phyloP scores from a whole-genome alignment of 35 echinoderm and acorn worm species.

The Apostichopus japonicus region DNA sequence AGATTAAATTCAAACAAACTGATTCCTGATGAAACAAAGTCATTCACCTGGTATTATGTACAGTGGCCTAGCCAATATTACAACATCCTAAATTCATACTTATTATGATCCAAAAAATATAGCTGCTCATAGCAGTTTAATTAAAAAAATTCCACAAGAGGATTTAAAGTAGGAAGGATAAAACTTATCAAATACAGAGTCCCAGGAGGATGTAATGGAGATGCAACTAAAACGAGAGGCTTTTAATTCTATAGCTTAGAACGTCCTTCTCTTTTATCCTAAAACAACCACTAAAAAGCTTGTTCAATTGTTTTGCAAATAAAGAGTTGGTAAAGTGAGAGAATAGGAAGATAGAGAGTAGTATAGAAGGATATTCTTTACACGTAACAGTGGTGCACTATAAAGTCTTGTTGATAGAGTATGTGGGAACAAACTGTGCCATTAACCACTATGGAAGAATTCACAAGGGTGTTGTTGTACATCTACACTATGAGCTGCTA shows the following conservation, averaged over 20 bases:
- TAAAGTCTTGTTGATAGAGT: too few species aligned
- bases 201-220: slow-evolving; percentile 7
- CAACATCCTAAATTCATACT: not conserved
- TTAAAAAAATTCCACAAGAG: slow-evolving; percentile 2
- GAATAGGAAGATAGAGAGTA: too few species aligned
- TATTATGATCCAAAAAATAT: not conserved
- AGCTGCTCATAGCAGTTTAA: not conserved
- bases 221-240: not conserved
- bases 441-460: too few species aligned
- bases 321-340: too few species aligned
- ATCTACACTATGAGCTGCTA: too few species aligned
- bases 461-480: too few species aligned
- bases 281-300: too few species aligned
- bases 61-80: not conserved
- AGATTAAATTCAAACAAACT: not conserved
- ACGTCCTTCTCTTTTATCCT: not conserved
- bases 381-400: too few species aligned
- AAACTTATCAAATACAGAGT: not conserved
- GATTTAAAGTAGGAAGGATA: not conserved
- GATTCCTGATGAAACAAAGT: not conserved
- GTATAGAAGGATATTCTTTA: too few species aligned
- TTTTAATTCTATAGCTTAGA: not conserved
- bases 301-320: too few species aligned
- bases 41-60: not conserved
- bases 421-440: too few species aligned